phyloP scores from a whole-genome alignment of 2,888 invertebrate species.

The Schrankia costaestrigalis region DNA sequence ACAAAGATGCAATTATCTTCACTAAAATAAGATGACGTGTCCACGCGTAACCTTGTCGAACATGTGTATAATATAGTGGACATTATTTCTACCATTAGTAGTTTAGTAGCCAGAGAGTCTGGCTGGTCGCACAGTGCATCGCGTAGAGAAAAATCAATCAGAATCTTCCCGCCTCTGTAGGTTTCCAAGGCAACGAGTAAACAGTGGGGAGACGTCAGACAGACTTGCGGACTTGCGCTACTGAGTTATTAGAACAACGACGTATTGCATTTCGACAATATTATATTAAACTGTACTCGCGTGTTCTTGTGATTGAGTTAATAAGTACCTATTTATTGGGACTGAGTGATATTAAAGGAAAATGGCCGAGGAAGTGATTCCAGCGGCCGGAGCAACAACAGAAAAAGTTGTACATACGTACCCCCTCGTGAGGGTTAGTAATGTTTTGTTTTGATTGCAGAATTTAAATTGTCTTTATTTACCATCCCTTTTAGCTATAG shows the following conservation, averaged over 20 bases:
- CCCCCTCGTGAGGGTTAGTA: slow-evolving; percentile 90
- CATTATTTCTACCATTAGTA: slow-evolving; percentile 30
- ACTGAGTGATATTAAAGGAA: slow-evolving; percentile 30
- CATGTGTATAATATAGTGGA: slow-evolving; percentile 10
- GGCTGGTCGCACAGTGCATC: slow-evolving; percentile 36
- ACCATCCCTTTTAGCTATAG: not conserved
- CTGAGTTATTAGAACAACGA: slow-evolving; percentile 38
- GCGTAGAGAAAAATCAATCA: slow-evolving; percentile 75
- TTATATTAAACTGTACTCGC: slow-evolving; percentile 13
- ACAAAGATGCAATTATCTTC: slow-evolving; percentile 9
- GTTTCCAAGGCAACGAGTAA: slow-evolving; percentile 76
- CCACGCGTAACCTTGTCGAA: slow-evolving; percentile 33
- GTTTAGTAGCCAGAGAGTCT: slow-evolving; percentile 21
- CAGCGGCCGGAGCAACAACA: slow-evolving; percentile 60
- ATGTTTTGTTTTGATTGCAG: slow-evolving; percentile 27
- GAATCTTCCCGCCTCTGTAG: slow-evolving; percentile 64
- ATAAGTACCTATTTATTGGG: slow-evolving; percentile 6
- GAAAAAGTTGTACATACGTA: slow-evolving; percentile 90
- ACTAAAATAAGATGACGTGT: slow-evolving; percentile 14
- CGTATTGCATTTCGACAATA: slow-evolving; percentile 32
- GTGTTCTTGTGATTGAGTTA: slow-evolving; percentile 19
- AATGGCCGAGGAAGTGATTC: slow-evolving; percentile 71
- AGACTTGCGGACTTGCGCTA: no score
- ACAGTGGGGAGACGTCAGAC: slow-evolving; percentile 71
- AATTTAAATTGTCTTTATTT: not conserved